Evolutionary conservation across 1,140 invertebrate genomes (phyloP).

Genomic region (Leptinotarsa undecemlineata): DNA sequence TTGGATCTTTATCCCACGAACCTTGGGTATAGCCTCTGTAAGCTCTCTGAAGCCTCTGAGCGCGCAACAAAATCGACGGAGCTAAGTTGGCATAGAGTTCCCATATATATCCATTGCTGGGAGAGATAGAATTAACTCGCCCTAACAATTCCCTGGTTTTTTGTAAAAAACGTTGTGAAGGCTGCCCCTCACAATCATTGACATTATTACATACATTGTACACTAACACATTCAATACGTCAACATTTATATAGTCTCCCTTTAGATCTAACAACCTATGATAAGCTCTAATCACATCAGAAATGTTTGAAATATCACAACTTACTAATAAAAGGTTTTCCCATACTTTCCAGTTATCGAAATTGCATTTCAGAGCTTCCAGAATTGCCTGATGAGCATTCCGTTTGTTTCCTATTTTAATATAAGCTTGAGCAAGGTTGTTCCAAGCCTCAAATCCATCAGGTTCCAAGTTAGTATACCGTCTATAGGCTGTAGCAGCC

Average conservation of each 20-base stretch:
- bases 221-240: conserved; percentile 77
- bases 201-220: conserved; percentile 70
- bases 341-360: conserved; percentile 95
- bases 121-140: conserved; percentile 70
- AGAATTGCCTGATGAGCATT: conserved; percentile 81
- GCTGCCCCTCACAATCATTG: conserved; percentile 58
- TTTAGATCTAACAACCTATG: conserved; percentile 84
- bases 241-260: conserved; percentile 76
- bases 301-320: conserved; percentile 74
- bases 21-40: conserved; percentile 64
- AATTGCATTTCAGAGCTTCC: conserved; percentile 92
- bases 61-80: conserved; percentile 62
- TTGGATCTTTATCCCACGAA: conserved; percentile 65
- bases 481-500: conserved; percentile 82
- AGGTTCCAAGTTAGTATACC: conserved; percentile 84
- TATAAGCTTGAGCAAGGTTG: conserved; percentile 92
- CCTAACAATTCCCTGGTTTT: conserved; percentile 79
- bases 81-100: conserved; percentile 76
- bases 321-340: conserved; percentile 90
- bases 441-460: conserved; percentile 97
- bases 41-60: conserved; percentile 66
- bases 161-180: conserved; percentile 61
- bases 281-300: conserved; percentile 81
- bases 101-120: conserved; percentile 76
- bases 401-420: conserved; percentile 82